Evolutionary conservation across 2,113 vertebrate species (phyloP).

Genomic region (Proteles cristata): DNA sequence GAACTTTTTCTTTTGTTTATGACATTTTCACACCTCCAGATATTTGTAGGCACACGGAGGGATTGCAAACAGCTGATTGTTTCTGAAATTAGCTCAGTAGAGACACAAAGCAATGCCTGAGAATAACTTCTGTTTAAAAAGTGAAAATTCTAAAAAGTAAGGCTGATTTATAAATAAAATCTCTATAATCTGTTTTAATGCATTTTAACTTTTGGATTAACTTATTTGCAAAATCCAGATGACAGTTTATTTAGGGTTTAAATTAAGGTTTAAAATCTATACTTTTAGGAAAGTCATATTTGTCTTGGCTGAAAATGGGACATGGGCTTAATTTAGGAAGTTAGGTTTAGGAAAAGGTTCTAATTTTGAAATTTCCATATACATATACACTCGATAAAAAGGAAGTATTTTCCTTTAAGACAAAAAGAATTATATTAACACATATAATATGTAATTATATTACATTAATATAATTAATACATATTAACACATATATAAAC

Average conservation of each 20-base stretch:
- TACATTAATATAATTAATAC: too few relatives aligned
- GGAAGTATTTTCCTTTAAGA: conserved; percentile 40
- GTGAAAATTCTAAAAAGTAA: conserved; percentile 49
- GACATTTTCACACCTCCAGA: conserved; percentile 71
- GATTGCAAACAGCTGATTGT: conserved; percentile 54
- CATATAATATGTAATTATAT: neutral
- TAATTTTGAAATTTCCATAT: conserved; percentile 10
- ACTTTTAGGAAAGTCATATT: neutral
- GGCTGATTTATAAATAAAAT: conserved; percentile 26
- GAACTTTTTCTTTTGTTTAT: conserved; percentile 74
- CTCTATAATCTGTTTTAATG: neutral
- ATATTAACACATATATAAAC: neutral
- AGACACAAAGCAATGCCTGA: conserved; percentile 37
- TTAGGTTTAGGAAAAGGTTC: neutral
- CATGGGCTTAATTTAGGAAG: neutral
- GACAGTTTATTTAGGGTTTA: neutral
- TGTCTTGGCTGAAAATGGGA: neutral
- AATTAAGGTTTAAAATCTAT: neutral
- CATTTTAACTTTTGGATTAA: conserved; percentile 26
- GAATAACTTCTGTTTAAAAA: conserved; percentile 45
- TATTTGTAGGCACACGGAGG: conserved; percentile 47
- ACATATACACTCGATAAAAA: neutral
- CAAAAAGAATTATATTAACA: conserved; percentile 36
- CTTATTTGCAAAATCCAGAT: neutral
- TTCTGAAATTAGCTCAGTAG: conserved; percentile 70